Base-by-base conservation (phyloP, 2,797 vertebrate genomes). In the Enteromius mattozi region DNA sequence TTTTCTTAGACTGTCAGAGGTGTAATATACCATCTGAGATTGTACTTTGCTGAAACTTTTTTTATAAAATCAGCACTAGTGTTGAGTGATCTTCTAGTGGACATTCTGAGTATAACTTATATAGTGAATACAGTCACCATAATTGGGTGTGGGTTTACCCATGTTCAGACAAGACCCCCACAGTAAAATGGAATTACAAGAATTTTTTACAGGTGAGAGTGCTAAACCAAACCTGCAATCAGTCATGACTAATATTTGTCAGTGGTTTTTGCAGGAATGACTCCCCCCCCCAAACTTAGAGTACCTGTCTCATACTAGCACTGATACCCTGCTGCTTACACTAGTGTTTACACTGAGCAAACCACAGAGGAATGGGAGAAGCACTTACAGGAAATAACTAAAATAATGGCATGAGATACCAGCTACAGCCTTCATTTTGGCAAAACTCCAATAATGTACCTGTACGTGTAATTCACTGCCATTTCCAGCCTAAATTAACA, bases 261-360 rank as follows among this genome's bases (percentile, higher is more conserved):
- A 30, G 51, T 78, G 56, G 56, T 77, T 88, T 88, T 63, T 42
- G 21, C 37, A 42, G 35, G 54, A 74, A 81, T 68, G 56, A 30
- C 68, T 84, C 81, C 51, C 66, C 71, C 76, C 61, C 72, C 75
- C 30, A 54, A 35, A 49, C 37, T 45, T 10, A 24, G 42, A 45
- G 74, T 61, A 81, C 86, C 83, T 76, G 81, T 65, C 77, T 85
- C 84, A 63, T 6, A 27, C 79, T 77, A 47, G 79, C 61, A 81
- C 85, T 14, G 30, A 35, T 40, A 56, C 21, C 72, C 74, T 35
- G 71, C 30, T 63, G 45, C 16, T 74, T 61, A 71, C 37, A 59
- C n/a, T 69, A 78, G 80, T 88, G 80, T 85, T 86, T 87, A 81
- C 54, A 78, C 81, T 59, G 63, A 80, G 75, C 80, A 71, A 51